A percentile compares a stretch with the other conserved stretches of the same genome.
Conservation (phyloP, 2,797 vertebrate genomes). For the Coregonus ussuriensis region DNA sequence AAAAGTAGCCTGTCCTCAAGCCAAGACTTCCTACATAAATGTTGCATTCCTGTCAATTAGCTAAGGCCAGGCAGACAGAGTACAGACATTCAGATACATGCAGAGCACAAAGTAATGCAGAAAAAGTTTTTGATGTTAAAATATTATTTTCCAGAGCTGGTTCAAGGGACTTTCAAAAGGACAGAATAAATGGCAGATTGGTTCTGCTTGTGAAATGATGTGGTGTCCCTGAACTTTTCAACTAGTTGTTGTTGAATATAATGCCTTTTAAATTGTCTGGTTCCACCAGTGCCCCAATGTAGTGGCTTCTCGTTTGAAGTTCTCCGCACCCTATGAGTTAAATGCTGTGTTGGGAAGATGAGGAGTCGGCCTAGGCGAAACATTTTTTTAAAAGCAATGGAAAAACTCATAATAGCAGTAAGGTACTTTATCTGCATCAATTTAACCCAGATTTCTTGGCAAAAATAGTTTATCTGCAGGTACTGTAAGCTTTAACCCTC, state of each 20-base stretch:
- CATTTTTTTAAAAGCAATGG: neutral
- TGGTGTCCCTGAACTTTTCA: constrained; percentile 53
- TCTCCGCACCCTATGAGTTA: neutral
- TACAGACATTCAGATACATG: neutral
- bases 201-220: constrained; percentile 49
- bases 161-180: neutral
- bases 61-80: neutral
- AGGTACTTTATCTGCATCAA: neutral
- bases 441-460: neutral
- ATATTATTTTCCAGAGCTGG: neutral
- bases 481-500: neutral
- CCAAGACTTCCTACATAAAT: constrained; percentile 46
- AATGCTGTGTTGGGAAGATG: constrained; percentile 9
- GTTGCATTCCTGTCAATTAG: constrained; percentile 32
- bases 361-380: neutral
- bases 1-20: constrained; percentile 30
- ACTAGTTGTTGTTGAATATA: constrained; percentile 25
- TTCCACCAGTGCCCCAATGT: neutral
- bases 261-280: constrained; percentile 19
- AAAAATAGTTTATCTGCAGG: neutral
- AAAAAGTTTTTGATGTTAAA: constrained; percentile 36
- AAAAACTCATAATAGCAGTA: neutral
- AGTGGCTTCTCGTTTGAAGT: neutral
- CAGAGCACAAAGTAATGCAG: constrained; percentile 5
- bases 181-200: constrained; percentile 38